Conservation (phyloP, 2,113 vertebrate genomes). For the Trematomus loennbergii region DNA sequence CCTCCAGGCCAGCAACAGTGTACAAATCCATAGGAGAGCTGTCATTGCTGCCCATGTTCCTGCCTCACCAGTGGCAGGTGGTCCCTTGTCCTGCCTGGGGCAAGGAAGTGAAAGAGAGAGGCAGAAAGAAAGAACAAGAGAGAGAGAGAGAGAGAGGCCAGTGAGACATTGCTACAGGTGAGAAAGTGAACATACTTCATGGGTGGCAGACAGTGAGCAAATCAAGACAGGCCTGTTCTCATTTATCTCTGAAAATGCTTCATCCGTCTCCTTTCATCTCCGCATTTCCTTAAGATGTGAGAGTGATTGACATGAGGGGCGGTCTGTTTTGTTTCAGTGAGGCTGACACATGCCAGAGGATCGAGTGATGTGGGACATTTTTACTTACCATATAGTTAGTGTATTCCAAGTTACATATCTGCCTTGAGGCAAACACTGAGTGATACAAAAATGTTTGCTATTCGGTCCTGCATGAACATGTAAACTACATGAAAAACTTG, state of each 20-base stretch:
- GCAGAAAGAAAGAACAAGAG: conserved; percentile 1
- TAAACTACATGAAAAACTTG: conserved; percentile 30
- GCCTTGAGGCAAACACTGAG: conserved; percentile 38
- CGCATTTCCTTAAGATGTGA: conserved; percentile 42
- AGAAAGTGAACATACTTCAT: conserved; percentile 43
- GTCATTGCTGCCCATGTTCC: conserved; percentile 76
- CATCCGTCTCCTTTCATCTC: conserved; percentile 40
- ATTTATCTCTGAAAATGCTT: conserved; percentile 57
- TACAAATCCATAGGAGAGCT: conserved; percentile 77
- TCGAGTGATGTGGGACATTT: conserved; percentile 32
- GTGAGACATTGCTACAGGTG: conserved; percentile 46
- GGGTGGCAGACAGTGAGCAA: conserved; percentile 45
- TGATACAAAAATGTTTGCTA: conserved; percentile 38
- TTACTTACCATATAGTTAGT: conserved; percentile 42
- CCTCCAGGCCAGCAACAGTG: conserved; percentile 56
- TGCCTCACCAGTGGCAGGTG: conserved; percentile 76
- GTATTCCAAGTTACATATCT: conserved; percentile 26
- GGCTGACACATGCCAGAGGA: conserved; percentile 51
- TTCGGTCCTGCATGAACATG: conserved; percentile 37
- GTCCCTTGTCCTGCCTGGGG: conserved; percentile 72
- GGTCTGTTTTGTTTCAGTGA: conserved; percentile 59
- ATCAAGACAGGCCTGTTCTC: conserved; percentile 42
- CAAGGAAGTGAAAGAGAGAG: conserved; percentile 59
- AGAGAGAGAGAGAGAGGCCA: conserved; percentile 11
- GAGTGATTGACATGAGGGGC: conserved; percentile 55